Conservation (phyloP, 1,140 invertebrate genomes). For the Lepidurus packardi region DNA sequence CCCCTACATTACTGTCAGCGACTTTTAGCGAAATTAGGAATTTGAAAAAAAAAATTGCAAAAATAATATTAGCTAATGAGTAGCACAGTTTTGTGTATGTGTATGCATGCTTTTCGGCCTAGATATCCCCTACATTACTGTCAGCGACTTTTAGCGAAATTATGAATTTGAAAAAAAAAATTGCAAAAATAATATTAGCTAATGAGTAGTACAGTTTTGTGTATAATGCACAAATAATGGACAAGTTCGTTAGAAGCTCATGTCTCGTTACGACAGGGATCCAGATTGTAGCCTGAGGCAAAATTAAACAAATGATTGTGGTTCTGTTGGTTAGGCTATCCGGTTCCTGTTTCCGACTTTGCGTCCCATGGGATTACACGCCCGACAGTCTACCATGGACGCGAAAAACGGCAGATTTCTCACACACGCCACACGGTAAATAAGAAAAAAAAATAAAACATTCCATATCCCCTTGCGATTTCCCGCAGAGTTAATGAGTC, state of each 20-base stretch:
- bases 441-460: neutral
- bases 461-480: too few species aligned
- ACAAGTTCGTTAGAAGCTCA: neutral
- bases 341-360: constrained; percentile 16
- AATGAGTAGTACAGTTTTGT: too few species aligned
- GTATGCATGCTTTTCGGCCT: too few species aligned
- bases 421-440: constrained; percentile 31
- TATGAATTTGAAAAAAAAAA: too few species aligned
- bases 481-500: neutral
- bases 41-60: too few species aligned
- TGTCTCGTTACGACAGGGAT: neutral
- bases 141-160: too few species aligned
- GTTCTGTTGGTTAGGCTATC: constrained; percentile 18
- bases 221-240: neutral
- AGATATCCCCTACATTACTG: too few species aligned
- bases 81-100: too few species aligned
- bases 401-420: constrained; percentile 31
- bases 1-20: too few species aligned
- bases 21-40: too few species aligned
- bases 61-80: too few species aligned
- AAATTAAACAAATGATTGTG: neutral
- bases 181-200: too few species aligned
- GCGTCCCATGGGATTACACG: neutral
- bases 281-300: neutral
- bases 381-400: constrained; percentile 29